Percentiles rank a stretch among this genome's conserved stretches.
Conservation (phyloP, 2,113 vertebrate genomes). For the Cephalopterus ornatus region DNA sequence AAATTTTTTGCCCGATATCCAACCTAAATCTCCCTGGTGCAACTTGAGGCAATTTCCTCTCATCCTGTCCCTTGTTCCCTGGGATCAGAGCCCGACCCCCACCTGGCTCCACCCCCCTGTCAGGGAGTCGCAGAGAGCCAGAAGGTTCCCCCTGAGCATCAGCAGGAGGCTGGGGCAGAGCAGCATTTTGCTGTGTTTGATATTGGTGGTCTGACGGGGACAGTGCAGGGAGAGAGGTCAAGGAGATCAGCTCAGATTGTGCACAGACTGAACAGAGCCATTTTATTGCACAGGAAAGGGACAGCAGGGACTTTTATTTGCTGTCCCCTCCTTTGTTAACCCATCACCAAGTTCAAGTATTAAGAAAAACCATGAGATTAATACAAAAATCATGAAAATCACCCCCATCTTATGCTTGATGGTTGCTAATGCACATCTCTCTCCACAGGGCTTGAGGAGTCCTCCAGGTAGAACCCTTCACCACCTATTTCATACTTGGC, state of each 20-base stretch:
- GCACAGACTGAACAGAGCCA: neutral
- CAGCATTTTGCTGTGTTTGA: neutral
- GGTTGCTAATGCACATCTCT: neutral
- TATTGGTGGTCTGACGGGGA: neutral
- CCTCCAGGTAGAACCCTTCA: neutral
- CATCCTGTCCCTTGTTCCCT: neutral
- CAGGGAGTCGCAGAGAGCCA: neutral
- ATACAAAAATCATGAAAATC: neutral
- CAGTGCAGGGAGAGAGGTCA: neutral
- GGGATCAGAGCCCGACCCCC: neutral
- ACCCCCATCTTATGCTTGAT: neutral
- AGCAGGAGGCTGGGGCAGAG: neutral
- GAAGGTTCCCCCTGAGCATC: neutral
- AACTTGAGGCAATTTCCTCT: fast-evolving
- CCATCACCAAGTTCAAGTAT: neutral
- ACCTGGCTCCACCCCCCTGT: neutral
- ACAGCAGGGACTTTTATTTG: neutral
- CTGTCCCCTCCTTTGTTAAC: neutral
- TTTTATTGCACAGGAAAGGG: neutral
- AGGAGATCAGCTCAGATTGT: neutral
- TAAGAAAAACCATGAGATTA: neutral
- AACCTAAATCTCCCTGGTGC: neutral
- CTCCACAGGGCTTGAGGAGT: neutral
- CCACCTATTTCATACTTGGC: neutral
- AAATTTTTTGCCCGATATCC: neutral